phyloP scores from a whole-genome alignment of 1,140 invertebrate species.

The Camponotus vicinus region DNA sequence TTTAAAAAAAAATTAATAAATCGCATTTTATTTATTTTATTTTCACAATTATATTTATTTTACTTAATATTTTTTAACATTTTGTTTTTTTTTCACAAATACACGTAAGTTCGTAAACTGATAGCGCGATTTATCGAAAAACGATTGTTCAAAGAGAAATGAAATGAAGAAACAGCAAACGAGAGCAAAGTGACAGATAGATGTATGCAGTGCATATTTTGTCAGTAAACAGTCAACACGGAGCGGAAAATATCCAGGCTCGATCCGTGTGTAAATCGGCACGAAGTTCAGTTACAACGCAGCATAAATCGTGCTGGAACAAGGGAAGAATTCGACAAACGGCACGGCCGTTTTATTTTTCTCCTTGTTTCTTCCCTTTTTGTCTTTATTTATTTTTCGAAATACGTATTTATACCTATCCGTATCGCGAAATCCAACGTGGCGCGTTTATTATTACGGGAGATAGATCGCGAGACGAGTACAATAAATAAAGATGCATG shows the following conservation, averaged over 20 bases:
- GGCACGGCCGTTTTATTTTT: background rate
- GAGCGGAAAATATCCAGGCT: slow-evolving; percentile 23
- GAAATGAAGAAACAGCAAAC: background rate
- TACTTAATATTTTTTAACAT: too few species aligned
- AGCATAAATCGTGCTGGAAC: background rate
- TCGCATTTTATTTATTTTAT: background rate
- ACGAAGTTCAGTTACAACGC: slow-evolving; percentile 10
- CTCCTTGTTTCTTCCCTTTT: background rate
- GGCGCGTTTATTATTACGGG: slow-evolving; percentile 16
- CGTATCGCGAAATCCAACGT: background rate
- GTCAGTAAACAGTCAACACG: slow-evolving; percentile 7
- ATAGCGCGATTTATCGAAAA: background rate
- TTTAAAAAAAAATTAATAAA: background rate
- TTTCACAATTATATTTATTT: background rate
- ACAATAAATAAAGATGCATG: slow-evolving; percentile 43
- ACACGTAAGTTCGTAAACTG: background rate
- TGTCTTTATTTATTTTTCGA: background rate
- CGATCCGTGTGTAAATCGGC: background rate
- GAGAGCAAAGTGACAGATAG: background rate
- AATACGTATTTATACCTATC: background rate
- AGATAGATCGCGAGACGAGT: slow-evolving; percentile 28
- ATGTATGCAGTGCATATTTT: background rate
- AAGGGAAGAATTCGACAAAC: background rate
- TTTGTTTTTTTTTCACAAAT: background rate
- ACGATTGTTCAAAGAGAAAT: background rate